Conservation (phyloP, 2,113 vertebrate species). For the Pedetes capensis region DNA sequence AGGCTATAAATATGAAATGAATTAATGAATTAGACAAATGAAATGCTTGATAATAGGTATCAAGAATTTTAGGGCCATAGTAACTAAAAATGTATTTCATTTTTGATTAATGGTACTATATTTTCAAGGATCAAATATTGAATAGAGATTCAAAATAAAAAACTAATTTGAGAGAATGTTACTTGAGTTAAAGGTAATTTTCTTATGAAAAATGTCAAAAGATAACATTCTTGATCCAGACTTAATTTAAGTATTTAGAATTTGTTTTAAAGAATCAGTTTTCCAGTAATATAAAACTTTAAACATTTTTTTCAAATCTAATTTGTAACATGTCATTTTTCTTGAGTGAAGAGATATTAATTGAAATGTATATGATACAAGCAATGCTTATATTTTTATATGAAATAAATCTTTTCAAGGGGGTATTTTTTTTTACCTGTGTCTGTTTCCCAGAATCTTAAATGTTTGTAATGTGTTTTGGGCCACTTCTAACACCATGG, state of each 20-base stretch:
- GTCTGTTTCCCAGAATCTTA: background rate
- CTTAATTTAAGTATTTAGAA: background rate
- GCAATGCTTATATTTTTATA: background rate
- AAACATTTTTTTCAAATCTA: background rate
- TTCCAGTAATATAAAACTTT: conserved; percentile 3
- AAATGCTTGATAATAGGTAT: background rate
- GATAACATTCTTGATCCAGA: background rate
- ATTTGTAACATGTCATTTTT: background rate
- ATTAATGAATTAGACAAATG: background rate
- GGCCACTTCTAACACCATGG: background rate
- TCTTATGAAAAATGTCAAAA: conserved; percentile 26
- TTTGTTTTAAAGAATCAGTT: background rate
- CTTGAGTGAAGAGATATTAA: background rate
- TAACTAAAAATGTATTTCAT: background rate
- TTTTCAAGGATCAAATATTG: background rate
- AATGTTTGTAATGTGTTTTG: background rate
- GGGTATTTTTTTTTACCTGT: background rate
- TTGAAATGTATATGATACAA: background rate
- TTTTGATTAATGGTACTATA: background rate
- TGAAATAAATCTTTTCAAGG: background rate
- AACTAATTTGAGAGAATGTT: background rate
- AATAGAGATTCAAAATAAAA: background rate
- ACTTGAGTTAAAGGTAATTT: conserved; percentile 16
- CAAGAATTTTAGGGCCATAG: background rate
- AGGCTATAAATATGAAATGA: background rate